Conservation (phyloP, 2,113 vertebrate species). For the Zosterops pallidus region DNA sequence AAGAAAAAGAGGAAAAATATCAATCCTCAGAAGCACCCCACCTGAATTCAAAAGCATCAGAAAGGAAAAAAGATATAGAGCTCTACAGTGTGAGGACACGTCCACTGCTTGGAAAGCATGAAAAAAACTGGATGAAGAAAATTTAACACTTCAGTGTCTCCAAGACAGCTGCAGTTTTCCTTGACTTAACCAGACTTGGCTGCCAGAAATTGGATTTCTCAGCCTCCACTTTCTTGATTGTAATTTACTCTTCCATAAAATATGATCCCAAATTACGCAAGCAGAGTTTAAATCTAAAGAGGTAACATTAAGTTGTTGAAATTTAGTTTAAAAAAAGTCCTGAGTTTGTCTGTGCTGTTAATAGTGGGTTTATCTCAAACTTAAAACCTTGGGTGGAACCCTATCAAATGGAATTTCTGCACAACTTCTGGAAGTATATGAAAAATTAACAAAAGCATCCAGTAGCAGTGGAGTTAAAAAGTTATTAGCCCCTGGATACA, state of each 20-base stretch:
- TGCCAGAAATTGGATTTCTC: background rate
- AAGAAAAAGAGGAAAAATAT: background rate
- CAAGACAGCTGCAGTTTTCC: background rate
- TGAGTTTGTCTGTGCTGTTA: background rate
- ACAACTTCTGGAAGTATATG: background rate
- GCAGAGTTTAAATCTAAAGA: background rate
- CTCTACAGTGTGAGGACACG: accelerated
- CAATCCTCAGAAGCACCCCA: background rate
- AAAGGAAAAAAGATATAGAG: background rate
- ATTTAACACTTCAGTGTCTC: background rate
- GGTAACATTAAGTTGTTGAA: background rate
- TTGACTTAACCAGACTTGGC: background rate
- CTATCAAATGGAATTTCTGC: background rate
- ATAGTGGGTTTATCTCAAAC: background rate
- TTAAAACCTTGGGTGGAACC: background rate
- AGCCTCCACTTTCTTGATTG: background rate
- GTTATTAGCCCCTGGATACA: background rate
- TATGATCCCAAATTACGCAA: background rate
- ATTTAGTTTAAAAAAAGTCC: background rate
- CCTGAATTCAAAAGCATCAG: background rate
- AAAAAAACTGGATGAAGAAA: background rate
- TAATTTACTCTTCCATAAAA: background rate
- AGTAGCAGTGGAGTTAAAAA: background rate
- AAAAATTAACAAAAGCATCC: background rate
- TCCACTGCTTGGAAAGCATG: background rate